Evolutionary conservation across 2,113 vertebrate genomes (phyloP).

Genomic region (Glaucomys volans): DNA sequence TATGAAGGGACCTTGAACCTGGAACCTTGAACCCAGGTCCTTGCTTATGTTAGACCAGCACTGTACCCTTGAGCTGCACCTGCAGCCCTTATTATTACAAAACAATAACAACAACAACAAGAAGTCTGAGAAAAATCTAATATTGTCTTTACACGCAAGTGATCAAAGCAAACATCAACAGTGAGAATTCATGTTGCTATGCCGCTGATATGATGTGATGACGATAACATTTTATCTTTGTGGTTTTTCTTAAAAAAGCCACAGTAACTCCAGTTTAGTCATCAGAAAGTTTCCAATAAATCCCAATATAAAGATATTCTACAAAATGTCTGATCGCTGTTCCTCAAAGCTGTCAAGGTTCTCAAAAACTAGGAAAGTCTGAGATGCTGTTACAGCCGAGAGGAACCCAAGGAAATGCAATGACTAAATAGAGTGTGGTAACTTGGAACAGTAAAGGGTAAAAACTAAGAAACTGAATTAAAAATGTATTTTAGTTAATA

Average conservation of each 20-base stretch:
- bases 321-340: not conserved
- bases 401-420: not conserved
- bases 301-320: not conserved
- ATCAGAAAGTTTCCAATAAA: not conserved
- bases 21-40: not conserved
- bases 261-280: not conserved
- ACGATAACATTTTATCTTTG: not conserved
- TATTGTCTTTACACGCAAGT: not conserved
- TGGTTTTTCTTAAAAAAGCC: not conserved
- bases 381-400: not conserved
- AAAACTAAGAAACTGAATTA: not conserved
- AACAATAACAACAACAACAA: not conserved
- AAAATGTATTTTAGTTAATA: not conserved
- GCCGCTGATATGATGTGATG: not conserved
- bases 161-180: not conserved
- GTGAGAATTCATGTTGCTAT: not conserved
- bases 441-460: not conserved
- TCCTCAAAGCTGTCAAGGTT: not conserved
- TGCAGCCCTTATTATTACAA: not conserved
- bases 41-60: not conserved
- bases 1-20: no score
- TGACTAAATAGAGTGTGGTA: not conserved
- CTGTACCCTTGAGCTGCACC: not conserved
- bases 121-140: not conserved
- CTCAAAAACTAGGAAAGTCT: not conserved